A percentile compares a stretch with the other conserved stretches of the same genome.
phyloP scores from a whole-genome alignment of 2,113 vertebrate species.

The Sylvietta virens region DNA sequence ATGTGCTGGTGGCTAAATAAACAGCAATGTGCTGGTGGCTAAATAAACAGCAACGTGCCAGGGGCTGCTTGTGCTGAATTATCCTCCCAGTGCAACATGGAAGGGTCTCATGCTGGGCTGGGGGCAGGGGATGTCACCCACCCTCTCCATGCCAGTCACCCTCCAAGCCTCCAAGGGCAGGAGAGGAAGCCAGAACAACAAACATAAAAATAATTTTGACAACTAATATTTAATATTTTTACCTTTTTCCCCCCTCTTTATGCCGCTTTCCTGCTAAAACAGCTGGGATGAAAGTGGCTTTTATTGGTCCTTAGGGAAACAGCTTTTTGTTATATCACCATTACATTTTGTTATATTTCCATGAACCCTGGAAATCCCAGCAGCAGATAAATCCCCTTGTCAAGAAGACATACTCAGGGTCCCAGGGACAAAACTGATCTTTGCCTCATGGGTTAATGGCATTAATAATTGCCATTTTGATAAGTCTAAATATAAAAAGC shows the following conservation, averaged over 20 bases:
- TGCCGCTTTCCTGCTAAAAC: background rate
- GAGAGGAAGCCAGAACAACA: background rate
- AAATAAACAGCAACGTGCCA: too few species aligned
- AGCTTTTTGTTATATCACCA: constrained; percentile 21
- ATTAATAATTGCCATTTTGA: constrained; percentile 65
- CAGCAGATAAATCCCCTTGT: constrained; percentile 59
- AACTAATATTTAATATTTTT: constrained; percentile 25
- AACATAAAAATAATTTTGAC: constrained; percentile 12
- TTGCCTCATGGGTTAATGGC: constrained; percentile 49
- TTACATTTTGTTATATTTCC: background rate
- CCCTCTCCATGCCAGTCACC: background rate
- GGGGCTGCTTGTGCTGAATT: too few species aligned
- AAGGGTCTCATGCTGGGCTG: background rate
- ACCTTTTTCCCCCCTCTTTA: background rate
- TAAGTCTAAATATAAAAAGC: constrained; percentile 42
- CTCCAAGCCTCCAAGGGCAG: background rate
- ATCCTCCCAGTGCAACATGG: background rate
- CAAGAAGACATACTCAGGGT: constrained; percentile 3
- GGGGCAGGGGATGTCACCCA: background rate
- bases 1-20: too few species aligned
- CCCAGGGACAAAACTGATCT: constrained; percentile 56
- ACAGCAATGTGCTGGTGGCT: too few species aligned
- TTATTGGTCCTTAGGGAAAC: constrained; percentile 17
- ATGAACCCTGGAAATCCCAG: background rate
- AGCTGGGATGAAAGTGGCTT: constrained; percentile 35